These are phyloP conservation scores for Sminthurides aquaticus DNA, from an alignment of 2,888 invertebrate genomes.

Conservation along the genomic window DNA sequence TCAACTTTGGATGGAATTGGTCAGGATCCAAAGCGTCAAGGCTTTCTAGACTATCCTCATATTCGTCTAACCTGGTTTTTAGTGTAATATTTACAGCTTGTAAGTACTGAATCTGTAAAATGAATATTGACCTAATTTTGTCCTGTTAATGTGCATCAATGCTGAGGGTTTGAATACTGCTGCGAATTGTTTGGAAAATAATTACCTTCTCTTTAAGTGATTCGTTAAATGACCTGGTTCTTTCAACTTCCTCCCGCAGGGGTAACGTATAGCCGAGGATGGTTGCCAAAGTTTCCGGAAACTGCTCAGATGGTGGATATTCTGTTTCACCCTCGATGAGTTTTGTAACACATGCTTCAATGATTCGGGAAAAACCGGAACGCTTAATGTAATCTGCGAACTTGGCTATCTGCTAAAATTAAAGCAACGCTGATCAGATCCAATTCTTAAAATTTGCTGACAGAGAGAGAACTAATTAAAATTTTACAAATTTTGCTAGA, in stretches of 20 bases:
- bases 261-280: not conserved
- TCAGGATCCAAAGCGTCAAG: constrained; percentile 12
- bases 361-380: not conserved
- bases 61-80: constrained; percentile 6
- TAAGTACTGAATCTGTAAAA: constrained; percentile 10
- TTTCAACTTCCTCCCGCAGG: constrained; percentile 4
- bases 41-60: constrained; percentile 6
- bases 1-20: constrained; percentile 7
- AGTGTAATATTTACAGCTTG: constrained; percentile 12
- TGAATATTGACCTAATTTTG: not conserved
- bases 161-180: not conserved
- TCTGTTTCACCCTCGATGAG: not conserved
- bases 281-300: not conserved
- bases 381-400: not conserved
- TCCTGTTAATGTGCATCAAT: not conserved
- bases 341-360: not conserved
- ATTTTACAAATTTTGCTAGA: no score
- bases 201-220: constrained; percentile 8
- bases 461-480: no score
- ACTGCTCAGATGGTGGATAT: constrained; percentile 1
- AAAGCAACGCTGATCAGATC: no score
- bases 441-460: no score
- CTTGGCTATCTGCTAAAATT: no score
- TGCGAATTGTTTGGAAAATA: no score
- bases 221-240: constrained; percentile 5